Base-by-base conservation (phyloP, 2,113 vertebrate species). In the Petroica traversi region DNA sequence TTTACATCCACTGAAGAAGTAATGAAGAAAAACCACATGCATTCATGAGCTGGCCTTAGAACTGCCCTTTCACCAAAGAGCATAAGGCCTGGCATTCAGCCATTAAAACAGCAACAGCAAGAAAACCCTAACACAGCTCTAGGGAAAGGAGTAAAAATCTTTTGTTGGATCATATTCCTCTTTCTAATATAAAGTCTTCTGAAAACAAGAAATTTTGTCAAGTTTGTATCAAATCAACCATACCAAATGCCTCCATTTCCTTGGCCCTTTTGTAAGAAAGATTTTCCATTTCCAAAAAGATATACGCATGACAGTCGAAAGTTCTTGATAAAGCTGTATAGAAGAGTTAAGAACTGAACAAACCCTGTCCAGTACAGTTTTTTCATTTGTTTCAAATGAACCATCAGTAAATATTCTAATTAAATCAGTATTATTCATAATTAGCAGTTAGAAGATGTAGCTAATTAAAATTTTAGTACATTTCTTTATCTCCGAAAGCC, bases 391-490 rank as follows among this genome's bases (percentile, higher is more conserved):
- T 93, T 91, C 71, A 85, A 88, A 69, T 12, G n/a, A 49, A 85
- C 43, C 38, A 85, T 55, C 46, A 76, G 75, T 49, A 85, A 80
- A 62, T 57, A 88, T 51, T 89, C 66, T 81, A 93, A 96, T 86
- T 93, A 93, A 85, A 92, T 55, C 93, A 85, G 54, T 90, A 85
- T 92, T 87, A 93, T 79, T 94, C 58, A 62, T 91, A 96, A 95
- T 94, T 89, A 96, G 84, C 77, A 73, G 48, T 89, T 82, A 85
- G 86, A 95, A 94, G 74, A 73, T 61, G 66, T 25, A 82, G 71
- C 85, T 97, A 95, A 95, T 96, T 87, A 95, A 95, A 95, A 94
- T 96, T 95, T 97, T 93, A 97, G 77, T 85, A 89, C 78, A 62
- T 73, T 94, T 94, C 89, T 94, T 95, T 76, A 91, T 93, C 54